phyloP scores from a whole-genome alignment of 2,797 vertebrate species.

The Mallotus villosus region DNA sequence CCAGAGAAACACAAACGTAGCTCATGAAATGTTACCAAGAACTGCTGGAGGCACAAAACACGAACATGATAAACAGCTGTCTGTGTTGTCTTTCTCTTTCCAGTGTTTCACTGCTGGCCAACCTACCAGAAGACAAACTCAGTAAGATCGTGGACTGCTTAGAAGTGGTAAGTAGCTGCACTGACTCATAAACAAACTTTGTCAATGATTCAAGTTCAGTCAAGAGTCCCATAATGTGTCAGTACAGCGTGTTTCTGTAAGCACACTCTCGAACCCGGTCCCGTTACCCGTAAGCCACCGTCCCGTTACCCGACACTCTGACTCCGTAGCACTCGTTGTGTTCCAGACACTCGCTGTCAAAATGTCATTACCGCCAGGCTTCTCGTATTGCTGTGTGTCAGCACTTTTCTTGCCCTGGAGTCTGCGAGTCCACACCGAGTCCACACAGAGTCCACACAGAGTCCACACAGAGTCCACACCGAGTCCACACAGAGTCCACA shows the following conservation, averaged over 20 bases:
- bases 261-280: background rate
- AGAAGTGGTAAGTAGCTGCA: constrained; percentile 86
- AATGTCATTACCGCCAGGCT: constrained; percentile 64
- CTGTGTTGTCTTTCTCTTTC: constrained; percentile 34
- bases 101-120: constrained; percentile 90
- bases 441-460: constrained; percentile 60
- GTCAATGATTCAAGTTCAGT: too few relatives aligned
- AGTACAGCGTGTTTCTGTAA: background rate
- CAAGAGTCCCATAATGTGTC: constrained; percentile 19
- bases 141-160: constrained; percentile 94
- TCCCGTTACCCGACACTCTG: background rate
- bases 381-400: constrained; percentile 62
- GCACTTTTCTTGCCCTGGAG: constrained; percentile 49
- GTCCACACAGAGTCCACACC: constrained; percentile 58
- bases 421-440: constrained; percentile 52
- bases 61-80: constrained; percentile 1
- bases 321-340: background rate
- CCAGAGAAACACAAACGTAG: background rate
- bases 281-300: background rate
- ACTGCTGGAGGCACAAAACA: background rate
- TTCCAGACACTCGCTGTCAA: constrained; percentile 64
- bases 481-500: constrained; percentile 57
- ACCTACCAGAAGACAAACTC: constrained; percentile 91
- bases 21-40: background rate
- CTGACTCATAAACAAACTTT: too few relatives aligned